phyloP scores from a whole-genome alignment of 2,888 invertebrate species.

The Fragum fragum region DNA sequence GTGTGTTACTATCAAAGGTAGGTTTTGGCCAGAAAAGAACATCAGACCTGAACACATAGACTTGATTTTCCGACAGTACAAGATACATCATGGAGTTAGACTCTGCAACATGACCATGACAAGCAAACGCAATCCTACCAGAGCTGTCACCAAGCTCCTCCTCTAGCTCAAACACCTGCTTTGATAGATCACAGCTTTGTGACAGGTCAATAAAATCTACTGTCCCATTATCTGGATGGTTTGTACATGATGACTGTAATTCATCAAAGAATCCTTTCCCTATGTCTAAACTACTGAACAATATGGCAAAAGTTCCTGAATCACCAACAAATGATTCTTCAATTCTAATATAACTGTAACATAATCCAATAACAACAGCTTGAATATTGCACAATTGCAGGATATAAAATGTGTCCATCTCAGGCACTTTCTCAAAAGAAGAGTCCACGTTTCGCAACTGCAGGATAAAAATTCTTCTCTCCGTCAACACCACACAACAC shows the following conservation, averaged over 20 bases:
- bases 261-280: conserved; percentile 80
- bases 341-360: conserved; percentile 80
- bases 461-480: conserved; percentile 77
- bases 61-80: conserved; percentile 80
- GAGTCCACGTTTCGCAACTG: conserved; percentile 70
- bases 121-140: conserved; percentile 74
- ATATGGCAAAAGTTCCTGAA: conserved; percentile 81
- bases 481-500: conserved; percentile 80
- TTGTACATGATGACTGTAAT: conserved; percentile 62
- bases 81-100: conserved; percentile 70
- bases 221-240: conserved; percentile 53
- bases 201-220: conserved; percentile 73
- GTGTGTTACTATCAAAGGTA: conserved; percentile 75
- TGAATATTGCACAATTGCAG: conserved; percentile 83
- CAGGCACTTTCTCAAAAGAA: conserved; percentile 77
- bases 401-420: conserved; percentile 81
- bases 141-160: conserved; percentile 76
- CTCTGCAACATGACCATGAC: conserved; percentile 69
- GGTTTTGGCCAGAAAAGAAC: conserved; percentile 81
- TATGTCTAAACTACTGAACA: conserved; percentile 75
- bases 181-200: conserved; percentile 74
- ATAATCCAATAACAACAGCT: conserved; percentile 81
- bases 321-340: conserved; percentile 85
- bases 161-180: conserved; percentile 73
- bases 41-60: conserved; percentile 81